Conservation (phyloP, 2,888 invertebrate species). For the Capitulum mitella region DNA sequence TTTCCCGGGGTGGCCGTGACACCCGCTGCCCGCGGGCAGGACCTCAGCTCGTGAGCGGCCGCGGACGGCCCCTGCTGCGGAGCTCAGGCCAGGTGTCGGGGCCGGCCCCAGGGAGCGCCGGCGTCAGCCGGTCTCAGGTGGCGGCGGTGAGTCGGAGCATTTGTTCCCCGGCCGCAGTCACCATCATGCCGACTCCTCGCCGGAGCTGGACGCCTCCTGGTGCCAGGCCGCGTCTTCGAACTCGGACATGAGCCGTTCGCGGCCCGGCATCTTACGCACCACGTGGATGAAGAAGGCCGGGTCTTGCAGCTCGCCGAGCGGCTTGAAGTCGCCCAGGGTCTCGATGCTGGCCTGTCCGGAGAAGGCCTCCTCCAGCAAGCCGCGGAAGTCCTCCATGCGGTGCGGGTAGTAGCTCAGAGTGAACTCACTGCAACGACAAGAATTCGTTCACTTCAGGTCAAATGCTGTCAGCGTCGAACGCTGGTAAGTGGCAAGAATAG, state of each 20-base stretch:
- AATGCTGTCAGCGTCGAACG: neutral
- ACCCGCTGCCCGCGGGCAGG: slow-evolving; percentile 13
- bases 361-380: slow-evolving; percentile 64
- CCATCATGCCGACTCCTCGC: slow-evolving; percentile 2
- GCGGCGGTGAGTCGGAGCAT: neutral
- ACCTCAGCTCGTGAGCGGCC: neutral
- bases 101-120: neutral
- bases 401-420: slow-evolving; percentile 84
- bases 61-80: neutral
- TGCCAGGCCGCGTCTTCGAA: neutral
- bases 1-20: slow-evolving; percentile 6
- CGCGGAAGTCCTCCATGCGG: slow-evolving; percentile 60
- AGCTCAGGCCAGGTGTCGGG: slow-evolving; percentile 18
- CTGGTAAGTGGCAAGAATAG: neutral
- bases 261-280: slow-evolving; percentile 53
- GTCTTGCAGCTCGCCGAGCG: slow-evolving; percentile 53
- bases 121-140: neutral
- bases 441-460: too few species aligned
- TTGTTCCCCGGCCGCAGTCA: neutral
- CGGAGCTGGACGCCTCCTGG: neutral
- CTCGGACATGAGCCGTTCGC: neutral
- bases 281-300: slow-evolving; percentile 83
- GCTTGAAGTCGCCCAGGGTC: slow-evolving; percentile 75
- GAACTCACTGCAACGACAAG: slow-evolving; percentile 49
- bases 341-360: slow-evolving; percentile 56